Evolutionary conservation across 2,113 vertebrate genomes (phyloP).

Genomic region (Macaca nemestrina): DNA sequence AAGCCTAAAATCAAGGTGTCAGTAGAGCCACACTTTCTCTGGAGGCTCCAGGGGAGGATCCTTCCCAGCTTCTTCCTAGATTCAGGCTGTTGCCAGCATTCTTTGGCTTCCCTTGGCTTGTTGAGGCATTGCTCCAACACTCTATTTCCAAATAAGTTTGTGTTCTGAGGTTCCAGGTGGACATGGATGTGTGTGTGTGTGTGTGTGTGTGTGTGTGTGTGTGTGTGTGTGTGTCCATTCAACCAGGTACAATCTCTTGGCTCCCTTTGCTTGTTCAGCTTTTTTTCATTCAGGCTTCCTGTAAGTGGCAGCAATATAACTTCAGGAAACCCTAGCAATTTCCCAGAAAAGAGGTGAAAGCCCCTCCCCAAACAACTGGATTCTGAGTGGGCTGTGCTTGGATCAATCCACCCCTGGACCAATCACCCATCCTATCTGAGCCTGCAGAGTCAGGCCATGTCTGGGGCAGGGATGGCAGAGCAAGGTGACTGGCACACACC

Average conservation of each 20-base stretch:
- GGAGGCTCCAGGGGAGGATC: not conserved
- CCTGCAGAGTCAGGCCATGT: not conserved
- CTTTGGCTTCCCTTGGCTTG: not conserved
- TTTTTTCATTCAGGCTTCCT: not conserved
- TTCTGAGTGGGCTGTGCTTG: not conserved
- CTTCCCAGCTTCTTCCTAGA: not conserved
- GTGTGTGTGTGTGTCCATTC: not conserved
- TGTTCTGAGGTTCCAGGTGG: not conserved
- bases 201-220: too few relatives aligned
- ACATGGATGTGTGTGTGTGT: too few relatives aligned
- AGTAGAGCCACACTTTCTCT: not conserved
- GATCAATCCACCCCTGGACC: not conserved
- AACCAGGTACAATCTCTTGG: not conserved
- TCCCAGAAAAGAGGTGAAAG: not conserved
- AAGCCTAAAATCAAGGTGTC: not conserved
- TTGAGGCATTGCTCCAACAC: not conserved
- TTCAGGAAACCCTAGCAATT: not conserved
- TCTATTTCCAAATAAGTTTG: constrained; percentile 23
- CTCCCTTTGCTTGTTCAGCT: not conserved
- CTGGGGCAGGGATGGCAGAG: not conserved
- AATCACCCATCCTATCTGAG: not conserved
- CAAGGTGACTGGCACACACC: not conserved
- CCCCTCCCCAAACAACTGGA: not conserved
- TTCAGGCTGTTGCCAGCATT: not conserved
- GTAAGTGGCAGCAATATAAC: not conserved